A percentile compares a stretch with the other conserved stretches of the same genome.
Conservation (phyloP, 2,113 vertebrate species). For the Myrmecobius fasciatus region DNA sequence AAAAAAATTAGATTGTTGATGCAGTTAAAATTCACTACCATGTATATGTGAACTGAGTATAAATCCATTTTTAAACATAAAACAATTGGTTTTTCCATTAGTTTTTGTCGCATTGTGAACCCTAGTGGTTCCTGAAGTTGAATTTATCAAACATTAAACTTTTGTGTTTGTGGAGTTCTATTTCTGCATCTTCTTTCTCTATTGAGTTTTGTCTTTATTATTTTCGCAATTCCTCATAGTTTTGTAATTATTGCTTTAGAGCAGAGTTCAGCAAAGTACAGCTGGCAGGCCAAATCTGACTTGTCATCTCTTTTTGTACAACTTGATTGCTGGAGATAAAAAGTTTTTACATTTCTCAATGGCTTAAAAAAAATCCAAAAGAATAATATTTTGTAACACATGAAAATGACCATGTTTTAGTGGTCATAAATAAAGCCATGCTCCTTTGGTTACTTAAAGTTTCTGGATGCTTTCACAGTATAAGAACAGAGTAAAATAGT, state of each 20-base stretch:
- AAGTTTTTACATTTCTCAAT: neutral
- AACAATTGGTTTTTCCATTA: neutral
- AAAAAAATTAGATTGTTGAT: neutral
- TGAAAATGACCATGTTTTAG: neutral
- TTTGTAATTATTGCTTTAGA: neutral
- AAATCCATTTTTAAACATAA: neutral
- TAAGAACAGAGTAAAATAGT: neutral
- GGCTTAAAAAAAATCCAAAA: neutral
- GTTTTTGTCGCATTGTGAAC: neutral
- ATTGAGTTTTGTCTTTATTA: neutral
- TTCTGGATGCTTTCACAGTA: neutral
- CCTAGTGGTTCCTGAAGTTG: neutral
- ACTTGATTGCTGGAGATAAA: neutral
- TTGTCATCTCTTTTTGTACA: neutral
- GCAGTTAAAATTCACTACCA: neutral
- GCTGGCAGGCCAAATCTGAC: neutral
- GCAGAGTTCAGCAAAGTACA: neutral
- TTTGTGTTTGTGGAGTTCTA: neutral
- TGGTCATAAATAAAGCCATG: neutral
- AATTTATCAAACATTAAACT: neutral
- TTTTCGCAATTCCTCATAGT: neutral
- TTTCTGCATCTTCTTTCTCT: neutral
- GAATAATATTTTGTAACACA: neutral
- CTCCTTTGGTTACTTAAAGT: neutral
- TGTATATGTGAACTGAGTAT: neutral